A percentile compares a stretch with the other conserved stretches of the same genome.
Evolutionary conservation across 30 jellyfish, hydroid and myxozoan genomes (phyloP).

Genomic region (Mastigias papua): DNA sequence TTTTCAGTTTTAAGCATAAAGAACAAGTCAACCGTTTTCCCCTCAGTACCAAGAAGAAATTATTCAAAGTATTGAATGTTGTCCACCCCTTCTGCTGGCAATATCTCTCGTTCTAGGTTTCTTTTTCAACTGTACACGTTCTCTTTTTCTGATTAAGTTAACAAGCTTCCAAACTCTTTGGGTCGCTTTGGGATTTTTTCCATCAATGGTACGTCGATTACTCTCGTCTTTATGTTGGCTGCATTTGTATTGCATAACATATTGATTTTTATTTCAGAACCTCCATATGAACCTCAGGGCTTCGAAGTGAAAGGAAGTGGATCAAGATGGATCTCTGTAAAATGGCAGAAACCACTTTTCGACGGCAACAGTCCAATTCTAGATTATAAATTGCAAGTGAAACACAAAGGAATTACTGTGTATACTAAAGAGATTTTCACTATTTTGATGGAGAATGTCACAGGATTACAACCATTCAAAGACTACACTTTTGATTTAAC

Average conservation of each 20-base stretch:
- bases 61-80: no score
- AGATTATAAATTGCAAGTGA: not conserved
- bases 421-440: not conserved
- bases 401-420: not conserved
- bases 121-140: no score
- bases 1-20: not conserved
- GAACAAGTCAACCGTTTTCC: no score
- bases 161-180: no score
- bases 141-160: no score
- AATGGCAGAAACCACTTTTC: slow-evolving; percentile 21
- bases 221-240: not conserved
- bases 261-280: not conserved
- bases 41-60: no score
- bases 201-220: not conserved
- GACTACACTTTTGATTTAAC: slow-evolving; percentile 10
- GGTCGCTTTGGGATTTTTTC: no score
- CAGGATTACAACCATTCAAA: slow-evolving; percentile 38
- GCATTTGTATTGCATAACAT: not conserved
- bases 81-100: no score
- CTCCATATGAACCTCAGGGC: slow-evolving; percentile 9
- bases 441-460: not conserved
- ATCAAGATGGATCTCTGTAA: slow-evolving; percentile 15
- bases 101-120: no score
- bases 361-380: slow-evolving; percentile 22
- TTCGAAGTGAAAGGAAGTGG: not conserved